Base-by-base conservation (phyloP, 2,113 vertebrate genomes). In the Girardinichthys multiradiatus region DNA sequence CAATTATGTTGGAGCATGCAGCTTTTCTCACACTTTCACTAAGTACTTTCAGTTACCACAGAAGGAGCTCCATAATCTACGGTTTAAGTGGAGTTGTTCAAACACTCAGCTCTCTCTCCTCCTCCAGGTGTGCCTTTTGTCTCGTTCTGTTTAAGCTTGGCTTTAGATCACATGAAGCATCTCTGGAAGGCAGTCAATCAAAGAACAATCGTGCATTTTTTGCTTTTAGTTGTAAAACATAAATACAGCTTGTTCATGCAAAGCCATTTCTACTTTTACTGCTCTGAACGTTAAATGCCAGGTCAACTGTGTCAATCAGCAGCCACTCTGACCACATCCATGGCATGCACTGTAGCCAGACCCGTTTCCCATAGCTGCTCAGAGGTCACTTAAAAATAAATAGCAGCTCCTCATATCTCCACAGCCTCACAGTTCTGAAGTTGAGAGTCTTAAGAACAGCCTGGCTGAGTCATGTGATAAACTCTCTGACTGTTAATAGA, bases 121-220 rank as follows among this genome's bases (percentile, higher is more conserved):
- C 13, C 61, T 31, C 73, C 75, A 84, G 83, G 76, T 88, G 88
- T 68, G 77, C 64, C 78, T 72, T 81, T 89, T 83, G 67, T 88
- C 63, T 21, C 30, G 0, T 0, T 59, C 60, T 74, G 65, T 79
- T 61, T 80, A 62, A 4, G 37, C 48, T 24, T 71, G 57, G 68
- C 57, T 51, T 61, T 19, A 60, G 64, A 39, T 64, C 57, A 76
- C 28, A 37, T 4, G 45, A 72, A 73, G 74, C 39, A 58, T 63
- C 57, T 28, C 27, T 37, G 7, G 30, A 59, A 57, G n/a, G 64
- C 10, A 39, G 61, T 63, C 45, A 62, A 9, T 77, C 54, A 72
- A 57, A 72, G 28, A 33, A 59, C 28, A 72, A 33, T 60, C 12
- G 6, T 14, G 11, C 10, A 0, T 17, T 21, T 57, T 68, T 3